Conservation (phyloP, 2,888 invertebrate species). For the Pilophorus perplexus region DNA sequence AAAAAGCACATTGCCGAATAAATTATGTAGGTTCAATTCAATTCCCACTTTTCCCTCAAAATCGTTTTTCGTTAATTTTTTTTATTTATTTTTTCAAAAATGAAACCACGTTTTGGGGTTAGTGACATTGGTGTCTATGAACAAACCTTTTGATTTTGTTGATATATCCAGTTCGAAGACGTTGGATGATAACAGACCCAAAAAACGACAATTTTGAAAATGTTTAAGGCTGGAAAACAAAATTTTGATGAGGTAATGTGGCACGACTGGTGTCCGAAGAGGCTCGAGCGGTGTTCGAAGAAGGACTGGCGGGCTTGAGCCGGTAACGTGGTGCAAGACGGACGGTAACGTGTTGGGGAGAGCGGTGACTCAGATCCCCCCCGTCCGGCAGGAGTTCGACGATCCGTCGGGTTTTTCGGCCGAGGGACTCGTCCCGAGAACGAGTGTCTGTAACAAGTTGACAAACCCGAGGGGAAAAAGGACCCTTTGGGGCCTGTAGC, state of each 20-base stretch:
- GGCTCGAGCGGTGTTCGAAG: constrained; percentile 7
- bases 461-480: too few species aligned
- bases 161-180: constrained; percentile 17
- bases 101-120: background rate
- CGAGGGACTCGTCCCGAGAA: too few species aligned
- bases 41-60: too few species aligned
- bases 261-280: constrained; percentile 1
- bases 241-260: background rate
- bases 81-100: too few species aligned
- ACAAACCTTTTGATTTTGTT: constrained; percentile 10
- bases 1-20: too few species aligned
- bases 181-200: background rate
- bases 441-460: too few species aligned
- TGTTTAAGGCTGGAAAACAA: background rate
- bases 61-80: too few species aligned
- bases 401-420: too few species aligned
- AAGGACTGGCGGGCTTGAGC: constrained; percentile 1
- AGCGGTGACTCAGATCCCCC: background rate
- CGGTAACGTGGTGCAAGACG: constrained; percentile 23
- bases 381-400: too few species aligned
- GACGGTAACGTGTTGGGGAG: background rate
- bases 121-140: background rate
- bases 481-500: too few species aligned
- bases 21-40: too few species aligned
- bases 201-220: background rate